Conservation (phyloP, 2,888 invertebrate genomes). For the Kryphioiulus occultus region DNA sequence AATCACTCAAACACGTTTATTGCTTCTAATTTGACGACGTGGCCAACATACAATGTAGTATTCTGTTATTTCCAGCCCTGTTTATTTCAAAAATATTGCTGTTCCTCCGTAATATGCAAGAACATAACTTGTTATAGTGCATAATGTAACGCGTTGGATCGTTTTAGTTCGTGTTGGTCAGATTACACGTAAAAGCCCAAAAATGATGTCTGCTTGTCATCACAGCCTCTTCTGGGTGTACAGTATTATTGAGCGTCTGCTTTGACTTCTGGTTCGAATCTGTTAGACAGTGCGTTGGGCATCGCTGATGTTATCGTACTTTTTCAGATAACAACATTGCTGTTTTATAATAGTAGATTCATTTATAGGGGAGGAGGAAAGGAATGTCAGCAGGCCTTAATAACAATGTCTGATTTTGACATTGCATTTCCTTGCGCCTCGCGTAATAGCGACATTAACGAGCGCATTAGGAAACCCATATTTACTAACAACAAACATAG, state of each 20-base stretch:
- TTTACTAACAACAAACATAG: conserved; percentile 39
- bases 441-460: conserved; percentile 21
- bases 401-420: conserved; percentile 40
- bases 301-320: background rate
- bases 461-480: conserved; percentile 40
- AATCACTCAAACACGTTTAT: too few relatives aligned
- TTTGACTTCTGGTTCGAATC: background rate
- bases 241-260: conserved; percentile 18
- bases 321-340: conserved; percentile 27
- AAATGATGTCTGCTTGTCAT: background rate
- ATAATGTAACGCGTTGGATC: too few relatives aligned
- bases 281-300: background rate
- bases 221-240: background rate
- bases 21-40: too few relatives aligned
- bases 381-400: conserved; percentile 36
- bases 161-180: too few relatives aligned
- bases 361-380: conserved; percentile 3
- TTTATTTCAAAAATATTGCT: too few relatives aligned
- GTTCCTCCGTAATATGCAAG: too few relatives aligned
- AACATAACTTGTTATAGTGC: too few relatives aligned
- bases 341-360: background rate
- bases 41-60: too few relatives aligned
- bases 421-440: conserved; percentile 21
- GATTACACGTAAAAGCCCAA: background rate
- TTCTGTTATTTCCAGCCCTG: too few relatives aligned